Conservation (phyloP, 2,797 vertebrate genomes). For the Phoeniculus purpureus region DNA sequence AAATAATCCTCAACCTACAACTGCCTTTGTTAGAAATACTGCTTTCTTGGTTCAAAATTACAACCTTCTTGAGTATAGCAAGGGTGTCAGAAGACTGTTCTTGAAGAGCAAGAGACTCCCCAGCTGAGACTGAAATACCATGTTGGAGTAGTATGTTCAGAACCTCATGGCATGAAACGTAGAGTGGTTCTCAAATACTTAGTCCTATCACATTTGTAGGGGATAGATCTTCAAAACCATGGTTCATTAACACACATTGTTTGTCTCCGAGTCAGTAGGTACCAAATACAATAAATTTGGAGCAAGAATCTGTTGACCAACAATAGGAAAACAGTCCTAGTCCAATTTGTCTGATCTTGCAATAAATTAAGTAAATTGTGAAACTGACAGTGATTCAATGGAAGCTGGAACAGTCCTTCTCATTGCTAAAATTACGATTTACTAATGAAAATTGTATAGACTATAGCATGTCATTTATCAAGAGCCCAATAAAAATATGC, state of each 20-base stretch:
- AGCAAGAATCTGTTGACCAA: background rate
- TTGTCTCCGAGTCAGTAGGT: background rate
- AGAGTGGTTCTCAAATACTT: background rate
- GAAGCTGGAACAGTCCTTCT: background rate
- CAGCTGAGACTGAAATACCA: background rate
- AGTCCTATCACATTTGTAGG: background rate
- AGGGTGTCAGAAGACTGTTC: background rate
- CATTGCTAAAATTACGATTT: background rate
- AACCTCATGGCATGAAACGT: background rate
- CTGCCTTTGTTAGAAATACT: background rate
- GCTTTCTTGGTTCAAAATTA: background rate
- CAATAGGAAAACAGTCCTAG: background rate
- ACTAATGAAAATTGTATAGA: background rate
- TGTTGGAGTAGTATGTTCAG: background rate
- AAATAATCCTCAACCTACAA: background rate
- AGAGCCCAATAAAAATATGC: background rate
- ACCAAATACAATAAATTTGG: background rate
- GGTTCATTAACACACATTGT: background rate
- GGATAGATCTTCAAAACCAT: background rate
- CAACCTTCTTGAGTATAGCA: rapidly evolving
- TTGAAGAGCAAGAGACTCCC: background rate
- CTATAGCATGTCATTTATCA: background rate
- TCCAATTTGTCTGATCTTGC: background rate
- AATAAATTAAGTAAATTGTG: background rate
- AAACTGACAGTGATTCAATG: background rate